A percentile compares a stretch with the other conserved stretches of the same genome.
phyloP scores from a whole-genome alignment of 2,888 invertebrate genomes.

The Oscheius sp. region DNA sequence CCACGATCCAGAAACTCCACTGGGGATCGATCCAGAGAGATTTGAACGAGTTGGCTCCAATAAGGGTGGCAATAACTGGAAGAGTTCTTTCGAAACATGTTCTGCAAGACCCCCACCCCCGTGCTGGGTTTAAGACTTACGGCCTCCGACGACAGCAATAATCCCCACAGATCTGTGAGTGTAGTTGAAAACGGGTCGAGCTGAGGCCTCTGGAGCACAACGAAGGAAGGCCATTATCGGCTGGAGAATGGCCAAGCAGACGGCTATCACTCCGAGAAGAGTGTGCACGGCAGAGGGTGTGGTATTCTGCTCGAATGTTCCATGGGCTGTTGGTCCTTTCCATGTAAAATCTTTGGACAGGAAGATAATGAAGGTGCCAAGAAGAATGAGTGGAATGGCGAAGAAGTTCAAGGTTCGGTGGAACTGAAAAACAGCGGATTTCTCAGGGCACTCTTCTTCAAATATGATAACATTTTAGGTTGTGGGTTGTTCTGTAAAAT shows the following conservation, averaged over 20 bases:
- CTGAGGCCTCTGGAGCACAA: slow-evolving; percentile 42
- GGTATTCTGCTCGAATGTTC: slow-evolving; percentile 24
- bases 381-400: slow-evolving; percentile 30
- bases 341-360: slow-evolving; percentile 40
- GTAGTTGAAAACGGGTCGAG: slow-evolving; percentile 42
- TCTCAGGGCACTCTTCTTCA: neutral
- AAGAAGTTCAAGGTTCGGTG: slow-evolving; percentile 39
- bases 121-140: slow-evolving; percentile 9
- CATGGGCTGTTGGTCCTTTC: slow-evolving; percentile 36
- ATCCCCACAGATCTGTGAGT: slow-evolving; percentile 37
- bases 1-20: slow-evolving; percentile 32
- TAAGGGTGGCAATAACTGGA: slow-evolving; percentile 38
- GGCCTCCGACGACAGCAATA: slow-evolving; percentile 34
- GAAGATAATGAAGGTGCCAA: slow-evolving; percentile 35
- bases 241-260: slow-evolving; percentile 22
- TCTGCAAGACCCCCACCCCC: neutral
- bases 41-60: slow-evolving; percentile 40
- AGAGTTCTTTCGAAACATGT: neutral
- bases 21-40: slow-evolving; percentile 28
- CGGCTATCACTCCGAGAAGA: slow-evolving; percentile 38
- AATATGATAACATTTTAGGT: too few relatives aligned
- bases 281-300: slow-evolving; percentile 38
- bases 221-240: slow-evolving; percentile 38
- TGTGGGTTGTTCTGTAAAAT: too few relatives aligned
- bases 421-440: slow-evolving; percentile 29